Evolutionary conservation across 2,113 vertebrate genomes (phyloP).

Genomic region (Hoplias malabaricus): DNA sequence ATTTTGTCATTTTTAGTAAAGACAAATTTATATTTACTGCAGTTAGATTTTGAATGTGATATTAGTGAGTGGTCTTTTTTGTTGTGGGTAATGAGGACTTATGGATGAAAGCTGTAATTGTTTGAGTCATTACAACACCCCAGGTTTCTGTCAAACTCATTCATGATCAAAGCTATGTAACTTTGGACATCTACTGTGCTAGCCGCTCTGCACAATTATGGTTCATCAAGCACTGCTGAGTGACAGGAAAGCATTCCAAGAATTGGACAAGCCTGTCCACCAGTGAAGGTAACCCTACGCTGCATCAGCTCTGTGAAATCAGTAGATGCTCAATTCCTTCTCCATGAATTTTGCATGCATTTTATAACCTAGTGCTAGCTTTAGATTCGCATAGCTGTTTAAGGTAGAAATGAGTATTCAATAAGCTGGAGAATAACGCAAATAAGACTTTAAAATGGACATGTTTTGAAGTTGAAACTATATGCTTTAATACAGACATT

Average conservation of each 20-base stretch:
- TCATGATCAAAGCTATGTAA: slow-evolving; percentile 19
- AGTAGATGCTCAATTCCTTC: too few relatives aligned
- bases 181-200: background rate
- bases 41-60: background rate
- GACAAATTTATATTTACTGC: too few relatives aligned
- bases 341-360: too few relatives aligned
- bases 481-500: too few relatives aligned
- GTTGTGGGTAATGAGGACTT: too few relatives aligned
- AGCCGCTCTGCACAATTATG: background rate
- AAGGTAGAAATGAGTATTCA: too few relatives aligned
- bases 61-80: too few relatives aligned
- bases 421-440: too few relatives aligned
- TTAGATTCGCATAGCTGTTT: too few relatives aligned
- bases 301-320: background rate
- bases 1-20: background rate
- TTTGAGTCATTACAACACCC: background rate
- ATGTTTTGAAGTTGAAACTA: too few relatives aligned
- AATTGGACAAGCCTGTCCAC: background rate
- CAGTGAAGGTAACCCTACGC: background rate
- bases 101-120: slow-evolving; percentile 18
- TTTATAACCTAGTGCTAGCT: too few relatives aligned
- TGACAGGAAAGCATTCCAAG: background rate
- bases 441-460: too few relatives aligned
- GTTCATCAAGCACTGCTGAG: slow-evolving; percentile 1
- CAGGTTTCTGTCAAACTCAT: slow-evolving; percentile 6